Evolutionary conservation across 1,140 invertebrate species (phyloP).

Genomic region (Microplitis demolitor): DNA sequence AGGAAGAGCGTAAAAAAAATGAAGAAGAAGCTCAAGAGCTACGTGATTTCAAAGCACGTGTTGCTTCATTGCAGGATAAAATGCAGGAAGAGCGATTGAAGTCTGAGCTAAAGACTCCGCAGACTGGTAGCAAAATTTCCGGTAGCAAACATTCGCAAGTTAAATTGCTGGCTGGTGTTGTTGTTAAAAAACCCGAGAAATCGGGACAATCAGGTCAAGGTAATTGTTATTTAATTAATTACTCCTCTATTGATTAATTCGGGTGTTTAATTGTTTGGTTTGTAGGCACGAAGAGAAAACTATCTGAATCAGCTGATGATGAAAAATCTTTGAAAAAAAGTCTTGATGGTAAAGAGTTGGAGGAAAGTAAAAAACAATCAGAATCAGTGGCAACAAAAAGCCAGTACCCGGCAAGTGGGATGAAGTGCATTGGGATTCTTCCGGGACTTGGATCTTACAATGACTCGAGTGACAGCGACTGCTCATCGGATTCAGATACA

Average conservation of each 20-base stretch:
- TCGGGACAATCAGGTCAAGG: slow-evolving; percentile 60
- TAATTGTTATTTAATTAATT: slow-evolving; percentile 28
- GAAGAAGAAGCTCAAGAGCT: slow-evolving; percentile 82
- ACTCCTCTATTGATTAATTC: no score
- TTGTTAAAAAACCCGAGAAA: slow-evolving; percentile 65
- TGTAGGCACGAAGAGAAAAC: slow-evolving; percentile 65
- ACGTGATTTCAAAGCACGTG: slow-evolving; percentile 78
- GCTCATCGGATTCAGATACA: slow-evolving; percentile 66
- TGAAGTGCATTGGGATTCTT: slow-evolving; percentile 76
- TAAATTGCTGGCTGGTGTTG: slow-evolving; percentile 66
- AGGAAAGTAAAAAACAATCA: background rate
- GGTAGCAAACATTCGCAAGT: slow-evolving; percentile 61
- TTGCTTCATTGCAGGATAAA: slow-evolving; percentile 79
- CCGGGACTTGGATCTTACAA: slow-evolving; percentile 78
- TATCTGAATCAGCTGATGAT: slow-evolving; percentile 57
- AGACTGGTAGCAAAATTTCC: slow-evolving; percentile 44
- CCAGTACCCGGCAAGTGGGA: slow-evolving; percentile 40
- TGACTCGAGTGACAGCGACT: slow-evolving; percentile 72
- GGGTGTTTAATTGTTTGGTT: slow-evolving; percentile 38
- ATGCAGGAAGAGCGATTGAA: slow-evolving; percentile 69
- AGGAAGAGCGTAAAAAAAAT: slow-evolving; percentile 79
- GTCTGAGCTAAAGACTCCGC: slow-evolving; percentile 62
- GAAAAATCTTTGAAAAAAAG: slow-evolving; percentile 26
- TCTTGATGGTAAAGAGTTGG: background rate
- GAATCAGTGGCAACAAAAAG: background rate